A percentile compares a stretch with the other conserved stretches of the same genome.
Evolutionary conservation across 2,888 invertebrate genomes (phyloP).

Genomic region (Cremastinae sp.): DNA sequence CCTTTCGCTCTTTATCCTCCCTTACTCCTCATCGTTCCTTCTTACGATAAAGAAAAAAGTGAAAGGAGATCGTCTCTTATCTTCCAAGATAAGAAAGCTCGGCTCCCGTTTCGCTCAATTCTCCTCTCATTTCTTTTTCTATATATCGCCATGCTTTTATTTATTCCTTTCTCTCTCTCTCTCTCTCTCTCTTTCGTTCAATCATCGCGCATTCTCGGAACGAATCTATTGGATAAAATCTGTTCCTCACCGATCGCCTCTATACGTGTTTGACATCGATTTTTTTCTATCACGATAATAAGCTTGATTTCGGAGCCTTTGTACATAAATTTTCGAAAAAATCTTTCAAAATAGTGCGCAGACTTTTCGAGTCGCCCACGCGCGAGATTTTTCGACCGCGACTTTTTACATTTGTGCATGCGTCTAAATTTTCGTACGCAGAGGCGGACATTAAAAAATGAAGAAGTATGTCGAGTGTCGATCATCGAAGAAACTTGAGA

Average conservation of each 20-base stretch:
- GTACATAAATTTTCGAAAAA: no score
- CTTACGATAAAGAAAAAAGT: slow-evolving; percentile 1
- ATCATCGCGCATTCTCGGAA: slow-evolving; percentile 40
- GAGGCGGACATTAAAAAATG: no score
- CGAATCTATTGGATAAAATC: slow-evolving; percentile 44
- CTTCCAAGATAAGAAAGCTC: slow-evolving; percentile 48
- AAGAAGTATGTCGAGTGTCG: slow-evolving; percentile 42
- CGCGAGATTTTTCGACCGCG: neutral
- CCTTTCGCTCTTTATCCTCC: neutral
- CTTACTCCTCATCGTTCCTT: neutral
- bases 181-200: no score
- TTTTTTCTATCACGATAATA: neutral
- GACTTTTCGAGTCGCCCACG: neutral
- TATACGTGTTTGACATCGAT: slow-evolving; percentile 14
- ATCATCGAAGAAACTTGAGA: slow-evolving; percentile 46
- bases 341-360: neutral
- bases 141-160: slow-evolving; percentile 24
- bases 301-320: neutral
- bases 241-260: slow-evolving; percentile 22
- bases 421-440: neutral
- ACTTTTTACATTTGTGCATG: slow-evolving; percentile 4
- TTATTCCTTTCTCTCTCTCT: slow-evolving; percentile 32
- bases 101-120: slow-evolving; percentile 58
- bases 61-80: slow-evolving; percentile 58
- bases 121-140: slow-evolving; percentile 26